Conservation (phyloP, 2,888 invertebrate species). For the Netelia fuscicornis region DNA sequence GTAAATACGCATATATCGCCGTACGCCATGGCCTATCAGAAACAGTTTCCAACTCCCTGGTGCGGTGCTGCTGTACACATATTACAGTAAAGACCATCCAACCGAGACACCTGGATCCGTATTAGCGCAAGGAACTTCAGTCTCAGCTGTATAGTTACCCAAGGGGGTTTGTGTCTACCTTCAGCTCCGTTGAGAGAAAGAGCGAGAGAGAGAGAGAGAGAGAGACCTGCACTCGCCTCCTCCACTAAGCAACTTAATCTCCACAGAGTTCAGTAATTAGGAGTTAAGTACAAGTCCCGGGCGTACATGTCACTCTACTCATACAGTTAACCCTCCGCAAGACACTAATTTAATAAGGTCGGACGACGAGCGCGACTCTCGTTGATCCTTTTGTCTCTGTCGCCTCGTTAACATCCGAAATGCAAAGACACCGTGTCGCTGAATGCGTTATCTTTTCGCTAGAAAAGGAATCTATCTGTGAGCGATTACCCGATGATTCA, state of each 20-base stretch:
- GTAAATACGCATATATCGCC: conserved; percentile 37
- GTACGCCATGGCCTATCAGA: conserved; percentile 72
- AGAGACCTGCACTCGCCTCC: conserved; percentile 63
- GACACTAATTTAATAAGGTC: conserved; percentile 76
- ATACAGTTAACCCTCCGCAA: conserved; percentile 69
- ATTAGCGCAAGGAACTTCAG: conserved; percentile 76
- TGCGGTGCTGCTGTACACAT: conserved; percentile 48
- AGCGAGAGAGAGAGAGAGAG: neutral
- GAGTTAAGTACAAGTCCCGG: conserved; percentile 75
- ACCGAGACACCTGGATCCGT: conserved; percentile 75
- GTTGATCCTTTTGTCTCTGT: conserved; percentile 54
- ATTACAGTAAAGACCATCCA: conserved; percentile 67
- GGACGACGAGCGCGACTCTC: conserved; percentile 36
- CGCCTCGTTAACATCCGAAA: neutral
- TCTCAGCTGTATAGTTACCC: conserved; percentile 71
- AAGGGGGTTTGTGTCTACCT: conserved; percentile 40
- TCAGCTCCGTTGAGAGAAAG: neutral
- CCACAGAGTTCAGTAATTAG: conserved; percentile 78
- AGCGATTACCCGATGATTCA: too few species aligned
- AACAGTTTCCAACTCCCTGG: conserved; percentile 74
- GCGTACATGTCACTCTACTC: conserved; percentile 72
- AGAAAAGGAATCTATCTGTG: too few species aligned
- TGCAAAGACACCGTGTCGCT: too few species aligned
- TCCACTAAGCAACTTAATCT: conserved; percentile 75
- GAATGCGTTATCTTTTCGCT: too few species aligned